These are phyloP conservation scores for Portunus trituberculatus DNA, from an alignment of 1,140 invertebrate genomes.

Conservation along the genomic window DNA sequence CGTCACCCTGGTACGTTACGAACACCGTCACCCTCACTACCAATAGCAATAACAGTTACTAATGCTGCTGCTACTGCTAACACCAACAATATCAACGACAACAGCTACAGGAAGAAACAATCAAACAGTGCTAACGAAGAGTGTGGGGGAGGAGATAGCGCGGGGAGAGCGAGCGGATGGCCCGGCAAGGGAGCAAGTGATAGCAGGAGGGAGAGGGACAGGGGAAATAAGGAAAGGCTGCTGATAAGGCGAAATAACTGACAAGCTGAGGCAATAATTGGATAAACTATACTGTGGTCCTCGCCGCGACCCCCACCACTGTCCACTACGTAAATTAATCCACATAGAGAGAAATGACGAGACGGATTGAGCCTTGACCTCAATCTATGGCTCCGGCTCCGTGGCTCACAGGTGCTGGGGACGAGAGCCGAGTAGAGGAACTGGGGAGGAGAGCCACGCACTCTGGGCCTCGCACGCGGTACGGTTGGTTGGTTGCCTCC, in stretches of 20 bases:
- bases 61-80: no score
- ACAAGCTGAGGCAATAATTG: not conserved
- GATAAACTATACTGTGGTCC: no score
- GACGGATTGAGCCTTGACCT: not conserved
- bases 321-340: not conserved
- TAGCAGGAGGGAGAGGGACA: not conserved
- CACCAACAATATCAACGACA: not conserved
- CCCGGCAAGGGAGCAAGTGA: not conserved
- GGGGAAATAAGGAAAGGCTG: not conserved
- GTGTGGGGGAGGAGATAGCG: not conserved
- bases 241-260: not conserved
- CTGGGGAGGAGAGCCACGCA: constrained; percentile 55
- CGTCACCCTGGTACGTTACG: no score
- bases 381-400: not conserved
- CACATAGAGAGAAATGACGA: not conserved
- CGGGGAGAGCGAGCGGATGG: not conserved
- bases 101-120: not conserved
- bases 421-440: constrained; percentile 56
- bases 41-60: not conserved
- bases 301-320: no score
- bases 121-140: not conserved
- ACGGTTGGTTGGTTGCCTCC: no score
- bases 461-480: no score
- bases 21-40: not conserved
- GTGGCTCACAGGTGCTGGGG: constrained; percentile 61